Base-by-base conservation (phyloP, 2,797 vertebrate species). In the Trematomus bernacchii region DNA sequence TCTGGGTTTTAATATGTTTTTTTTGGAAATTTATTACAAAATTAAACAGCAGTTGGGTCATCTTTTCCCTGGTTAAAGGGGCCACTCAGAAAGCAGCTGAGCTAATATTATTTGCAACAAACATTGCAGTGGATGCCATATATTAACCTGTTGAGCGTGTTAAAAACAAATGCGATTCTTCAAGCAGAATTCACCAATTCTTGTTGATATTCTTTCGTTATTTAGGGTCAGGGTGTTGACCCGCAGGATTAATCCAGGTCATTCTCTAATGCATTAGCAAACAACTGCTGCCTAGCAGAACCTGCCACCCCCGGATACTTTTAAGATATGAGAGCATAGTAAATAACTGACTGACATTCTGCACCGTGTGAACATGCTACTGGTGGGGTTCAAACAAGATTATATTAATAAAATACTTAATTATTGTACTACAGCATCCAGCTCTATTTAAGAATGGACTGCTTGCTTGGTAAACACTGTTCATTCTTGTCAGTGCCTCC, bases 241-340 rank as follows among this genome's bases (percentile, higher is more conserved):
- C 64, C 30, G 1, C 66, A 59, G 23, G 44, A 80, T 64, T 48
- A 71, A 84, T 82, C 59, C 71, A 68, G 83, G 83, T 81, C 65
- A 71, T 89, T 88, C 87, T 89, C 80, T 86, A 88, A 89, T 88
- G 84, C 87, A 84, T 89, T 77, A 76, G 81, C 85, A 93, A 91
- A 91, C 83, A 91, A 64, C 74, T 71, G 71, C 82, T 81, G 68
- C 76, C 73, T 42, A 72, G 69, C 82, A 77, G 84, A 79, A 75
- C 77, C 85, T 84, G 73, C 63, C 66, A 72, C 78, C 33, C 12
- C 71, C 54, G 58, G 66, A 71, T 71, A 72, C 71, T 83, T 37
- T 66, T 51, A 73, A 78, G 81, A 83, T 86, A 86, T 79, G 67
- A 82, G 80, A 61, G 71, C 60, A 23, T 59, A 79, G 87, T 91